Conservation (phyloP, 2,797 vertebrate genomes). For the Characodon lateralis region DNA sequence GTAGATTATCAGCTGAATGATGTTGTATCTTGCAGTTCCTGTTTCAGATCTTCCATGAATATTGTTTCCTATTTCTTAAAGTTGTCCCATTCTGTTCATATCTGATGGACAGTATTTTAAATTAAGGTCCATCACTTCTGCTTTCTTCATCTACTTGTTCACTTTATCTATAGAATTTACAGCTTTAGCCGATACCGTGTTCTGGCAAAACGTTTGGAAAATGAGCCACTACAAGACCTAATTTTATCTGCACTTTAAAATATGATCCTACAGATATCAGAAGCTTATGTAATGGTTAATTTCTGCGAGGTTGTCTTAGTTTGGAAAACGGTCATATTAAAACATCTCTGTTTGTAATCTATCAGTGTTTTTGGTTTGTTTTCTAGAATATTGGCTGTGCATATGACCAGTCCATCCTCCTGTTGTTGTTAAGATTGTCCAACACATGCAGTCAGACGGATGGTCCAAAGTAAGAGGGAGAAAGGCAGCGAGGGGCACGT, state of each 20-base stretch:
- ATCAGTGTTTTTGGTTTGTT: not conserved
- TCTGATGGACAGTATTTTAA: not conserved
- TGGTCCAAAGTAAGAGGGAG: slow-evolving; percentile 42
- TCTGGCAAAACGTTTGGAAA: not conserved
- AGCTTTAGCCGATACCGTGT: not conserved
- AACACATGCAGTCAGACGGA: slow-evolving; percentile 53
- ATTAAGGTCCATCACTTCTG: not conserved
- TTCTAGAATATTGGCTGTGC: slow-evolving; percentile 8
- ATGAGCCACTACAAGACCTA: not conserved
- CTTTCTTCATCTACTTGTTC: not conserved
- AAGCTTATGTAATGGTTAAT: not conserved
- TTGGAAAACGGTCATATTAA: not conserved
- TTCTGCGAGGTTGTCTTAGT: not conserved
- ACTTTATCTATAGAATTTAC: not conserved
- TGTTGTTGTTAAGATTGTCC: slow-evolving; percentile 46
- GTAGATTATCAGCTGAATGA: not conserved
- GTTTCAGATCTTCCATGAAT: not conserved
- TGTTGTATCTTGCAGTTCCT: not conserved
- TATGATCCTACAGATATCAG: not conserved
- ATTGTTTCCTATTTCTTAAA: not conserved
- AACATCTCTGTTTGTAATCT: not conserved
- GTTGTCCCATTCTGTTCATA: not conserved
- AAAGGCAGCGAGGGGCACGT: slow-evolving; percentile 22
- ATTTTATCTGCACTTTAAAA: not conserved
- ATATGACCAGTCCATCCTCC: slow-evolving; percentile 40